Evolutionary conservation across 2,888 invertebrate genomes (phyloP), one percentile per base, ranked within the genome.

Genomic region (Uropetala carovei): DNA sequence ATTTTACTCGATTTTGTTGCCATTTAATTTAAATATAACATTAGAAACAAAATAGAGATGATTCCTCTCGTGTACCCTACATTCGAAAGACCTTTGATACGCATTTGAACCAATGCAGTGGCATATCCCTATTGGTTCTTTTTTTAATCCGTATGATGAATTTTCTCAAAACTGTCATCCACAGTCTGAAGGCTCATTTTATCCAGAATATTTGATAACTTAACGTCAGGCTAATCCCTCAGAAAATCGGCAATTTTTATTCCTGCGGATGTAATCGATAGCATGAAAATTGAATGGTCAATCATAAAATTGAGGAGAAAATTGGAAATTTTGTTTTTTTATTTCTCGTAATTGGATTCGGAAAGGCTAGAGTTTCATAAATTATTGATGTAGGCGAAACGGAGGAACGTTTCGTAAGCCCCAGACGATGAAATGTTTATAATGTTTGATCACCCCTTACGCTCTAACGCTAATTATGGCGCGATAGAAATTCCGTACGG

Each of bases 221-320:
- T 75, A 75, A 75, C 75, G 75, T 75, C 75, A 75, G 27, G 27
- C 75, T 75, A 75, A 75, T 75, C 75, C 75, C 75, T 4, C 68
- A 27, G 27, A 75, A 43, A 75, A 75, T 75, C 75, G 75, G 22
- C 75, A 75, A 75, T 75, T 75, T 75, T 75, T 75, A 75, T 75
- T 27, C 22, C 22, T 75, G 75, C 27, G 75, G 22, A 27, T 75
- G 27, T 11, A 18, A 75, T 75, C 75, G 75, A 75, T 75, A 68
- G n/a, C 75, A 4, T 27, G 22, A 4, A 75, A 75, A 27, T 27
- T 27, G 27, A 75, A 75, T 43, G 75, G 22, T 27, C 75, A 75
- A 75, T 75, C 75, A 75, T 75, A 75, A 75, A 75, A 75, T 75
- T 75, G 75, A 75, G 22, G 75, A 75, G 75, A 75, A 75, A 75